phyloP scores from a whole-genome alignment of 2,888 invertebrate genomes.

The Cheilosia pagana region DNA sequence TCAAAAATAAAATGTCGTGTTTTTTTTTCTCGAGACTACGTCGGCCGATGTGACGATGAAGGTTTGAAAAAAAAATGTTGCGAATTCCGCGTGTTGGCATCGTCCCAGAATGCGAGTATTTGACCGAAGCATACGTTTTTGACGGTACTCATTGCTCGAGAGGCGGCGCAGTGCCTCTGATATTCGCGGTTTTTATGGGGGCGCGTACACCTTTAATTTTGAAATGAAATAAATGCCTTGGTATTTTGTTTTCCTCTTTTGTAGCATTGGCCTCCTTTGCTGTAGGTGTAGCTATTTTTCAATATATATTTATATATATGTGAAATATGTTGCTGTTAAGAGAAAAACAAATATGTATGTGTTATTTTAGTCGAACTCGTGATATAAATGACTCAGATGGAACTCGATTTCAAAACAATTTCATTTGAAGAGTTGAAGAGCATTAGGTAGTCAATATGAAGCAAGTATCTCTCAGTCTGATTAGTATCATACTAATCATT shows the following conservation, averaged over 20 bases:
- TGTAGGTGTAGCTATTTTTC: background rate
- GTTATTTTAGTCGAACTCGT: conserved; percentile 25
- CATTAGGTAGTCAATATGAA: background rate
- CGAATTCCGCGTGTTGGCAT: conserved; percentile 52
- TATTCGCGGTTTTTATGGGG: conserved; percentile 17
- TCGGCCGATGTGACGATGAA: background rate
- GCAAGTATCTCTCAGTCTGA: background rate
- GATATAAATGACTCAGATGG: conserved; percentile 36
- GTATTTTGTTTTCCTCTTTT: conserved; percentile 14
- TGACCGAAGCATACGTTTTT: conserved; percentile 47
- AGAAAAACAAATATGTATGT: conserved; percentile 23
- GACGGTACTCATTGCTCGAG: conserved; percentile 23
- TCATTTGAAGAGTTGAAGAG: background rate
- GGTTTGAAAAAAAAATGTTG: conserved; percentile 24
- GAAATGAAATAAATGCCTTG: conserved; percentile 8
- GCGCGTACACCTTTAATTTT: conserved; percentile 55
- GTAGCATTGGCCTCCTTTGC: conserved; percentile 52
- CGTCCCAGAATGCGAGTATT: conserved; percentile 43
- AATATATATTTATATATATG: background rate
- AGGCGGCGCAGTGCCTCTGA: conserved; percentile 35
- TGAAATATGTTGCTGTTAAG: background rate
- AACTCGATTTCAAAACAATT: conserved; percentile 7
- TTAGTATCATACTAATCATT: background rate
- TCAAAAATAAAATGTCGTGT: conserved; percentile 44
- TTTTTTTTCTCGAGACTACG: conserved; percentile 21